These are phyloP conservation scores for Numida meleagris DNA, from an alignment of 2,113 vertebrate species.

Conservation along the genomic window DNA sequence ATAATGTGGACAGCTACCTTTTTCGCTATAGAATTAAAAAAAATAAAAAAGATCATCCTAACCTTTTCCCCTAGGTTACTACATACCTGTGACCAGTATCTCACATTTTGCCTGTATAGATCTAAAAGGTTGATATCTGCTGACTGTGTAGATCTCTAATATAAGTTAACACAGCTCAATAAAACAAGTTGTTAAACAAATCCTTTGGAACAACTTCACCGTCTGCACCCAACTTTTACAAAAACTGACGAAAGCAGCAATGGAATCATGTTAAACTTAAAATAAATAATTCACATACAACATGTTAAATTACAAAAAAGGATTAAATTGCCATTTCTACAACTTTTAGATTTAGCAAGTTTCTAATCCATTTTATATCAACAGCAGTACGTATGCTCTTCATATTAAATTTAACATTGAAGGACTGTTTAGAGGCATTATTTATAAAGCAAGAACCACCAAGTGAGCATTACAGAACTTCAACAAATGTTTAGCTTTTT, in stretches of 20 bases:
- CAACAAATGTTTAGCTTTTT: slow-evolving; percentile 76
- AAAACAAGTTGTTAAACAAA: slow-evolving; percentile 47
- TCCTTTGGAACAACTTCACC: slow-evolving; percentile 65
- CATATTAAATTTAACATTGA: slow-evolving; percentile 75
- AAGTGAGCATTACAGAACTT: slow-evolving; percentile 76
- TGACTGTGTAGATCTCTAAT: slow-evolving; percentile 28
- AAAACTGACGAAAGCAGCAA: slow-evolving; percentile 72
- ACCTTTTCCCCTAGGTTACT: slow-evolving; percentile 1
- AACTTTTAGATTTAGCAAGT: slow-evolving; percentile 72
- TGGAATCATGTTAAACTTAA: slow-evolving; percentile 72
- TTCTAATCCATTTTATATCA: slow-evolving; percentile 69
- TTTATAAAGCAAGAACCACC: slow-evolving; percentile 79
- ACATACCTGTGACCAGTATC: slow-evolving; percentile 28
- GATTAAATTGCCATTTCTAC: slow-evolving; percentile 72
- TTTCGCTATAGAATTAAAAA: background rate
- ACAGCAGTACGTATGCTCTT: slow-evolving; percentile 72
- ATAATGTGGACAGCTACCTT: slow-evolving; percentile 10
- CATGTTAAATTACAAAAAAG: slow-evolving; percentile 77
- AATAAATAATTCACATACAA: slow-evolving; percentile 84
- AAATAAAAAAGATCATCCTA: background rate
- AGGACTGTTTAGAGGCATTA: slow-evolving; percentile 75
- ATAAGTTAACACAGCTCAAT: slow-evolving; percentile 64
- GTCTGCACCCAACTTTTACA: slow-evolving; percentile 62
- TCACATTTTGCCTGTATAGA: background rate
- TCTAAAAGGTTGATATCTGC: slow-evolving; percentile 31